phyloP scores from a whole-genome alignment of 2,888 invertebrate species.

The Drosophila austrosaltans region DNA sequence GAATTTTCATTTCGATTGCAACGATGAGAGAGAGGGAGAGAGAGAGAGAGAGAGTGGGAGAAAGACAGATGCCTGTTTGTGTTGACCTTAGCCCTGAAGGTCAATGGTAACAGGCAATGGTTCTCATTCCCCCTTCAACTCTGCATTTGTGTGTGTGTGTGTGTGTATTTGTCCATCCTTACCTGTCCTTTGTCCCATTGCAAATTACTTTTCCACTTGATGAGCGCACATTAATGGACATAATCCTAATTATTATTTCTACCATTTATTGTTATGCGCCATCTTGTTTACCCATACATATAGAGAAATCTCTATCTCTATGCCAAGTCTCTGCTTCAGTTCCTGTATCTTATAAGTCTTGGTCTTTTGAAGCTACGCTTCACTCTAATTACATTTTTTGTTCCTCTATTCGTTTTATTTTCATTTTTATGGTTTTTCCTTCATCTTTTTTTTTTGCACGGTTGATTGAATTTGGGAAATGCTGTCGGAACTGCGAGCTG shows the following conservation, averaged over 20 bases:
- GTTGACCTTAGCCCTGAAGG: conserved; percentile 27
- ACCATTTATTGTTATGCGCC: conserved; percentile 29
- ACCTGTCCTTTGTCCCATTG: conserved; percentile 33
- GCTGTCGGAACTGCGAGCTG: conserved; percentile 37
- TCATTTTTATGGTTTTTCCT: conserved; percentile 5
- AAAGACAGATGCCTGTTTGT: not conserved
- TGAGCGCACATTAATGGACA: conserved; percentile 49
- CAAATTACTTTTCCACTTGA: conserved; percentile 63
- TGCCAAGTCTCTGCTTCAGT: not conserved
- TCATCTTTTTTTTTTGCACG: conserved; percentile 41
- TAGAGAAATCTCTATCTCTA: not conserved
- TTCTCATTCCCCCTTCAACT: not conserved
- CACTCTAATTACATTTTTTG: conserved; percentile 60
- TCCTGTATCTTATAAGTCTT: not conserved
- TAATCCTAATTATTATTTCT: conserved; percentile 57
- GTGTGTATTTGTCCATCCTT: conserved; percentile 10
- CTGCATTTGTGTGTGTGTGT: not conserved
- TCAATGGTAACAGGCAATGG: conserved; percentile 14
- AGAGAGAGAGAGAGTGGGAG: not conserved
- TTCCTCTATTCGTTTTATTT: not conserved
- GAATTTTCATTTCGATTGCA: conserved; percentile 37
- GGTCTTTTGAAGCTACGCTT: conserved; percentile 8
- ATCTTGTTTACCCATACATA: no score
- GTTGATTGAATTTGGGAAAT: conserved; percentile 71
- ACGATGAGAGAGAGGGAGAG: not conserved